A percentile compares a stretch with the other conserved stretches of the same genome.
phyloP scores from a whole-genome alignment of 2,888 invertebrate species.

The Catonia carolina region DNA sequence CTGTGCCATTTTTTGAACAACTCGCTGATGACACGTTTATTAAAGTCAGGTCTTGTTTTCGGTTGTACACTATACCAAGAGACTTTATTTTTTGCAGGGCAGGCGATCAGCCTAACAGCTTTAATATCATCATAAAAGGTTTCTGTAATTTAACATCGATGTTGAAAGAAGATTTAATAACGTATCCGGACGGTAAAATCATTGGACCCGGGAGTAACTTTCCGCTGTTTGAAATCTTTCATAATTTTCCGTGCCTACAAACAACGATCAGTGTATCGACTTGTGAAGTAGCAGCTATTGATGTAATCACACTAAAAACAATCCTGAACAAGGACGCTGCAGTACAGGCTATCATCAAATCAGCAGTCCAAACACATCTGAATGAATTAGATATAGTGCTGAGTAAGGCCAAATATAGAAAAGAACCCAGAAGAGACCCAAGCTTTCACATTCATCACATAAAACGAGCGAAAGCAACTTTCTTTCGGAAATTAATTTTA shows the following conservation, averaged over 20 bases:
- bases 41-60: not conserved
- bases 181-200: not conserved
- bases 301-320: not conserved
- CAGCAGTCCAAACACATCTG: not conserved
- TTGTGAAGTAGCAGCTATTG: slow-evolving; percentile 3
- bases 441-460: no score
- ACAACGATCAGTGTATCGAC: not conserved
- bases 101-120: not conserved
- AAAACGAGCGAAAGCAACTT: no score
- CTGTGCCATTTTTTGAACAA: not conserved
- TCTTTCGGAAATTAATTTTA: no score
- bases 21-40: not conserved
- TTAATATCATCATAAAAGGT: slow-evolving; percentile 1
- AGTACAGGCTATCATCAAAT: not conserved
- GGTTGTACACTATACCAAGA: not conserved
- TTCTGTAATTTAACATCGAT: slow-evolving; percentile 3
- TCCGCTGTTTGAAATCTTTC: not conserved
- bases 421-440: no score
- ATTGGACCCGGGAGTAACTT: not conserved
- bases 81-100: slow-evolving; percentile 3
- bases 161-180: not conserved
- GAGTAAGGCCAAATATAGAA: slow-evolving; percentile 1
- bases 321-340: not conserved
- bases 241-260: not conserved
- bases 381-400: slow-evolving; percentile 1